Evolutionary conservation across 2,888 invertebrate genomes (phyloP), one percentile per base, ranked within the genome.

Genomic region (Lottia gigantea): DNA sequence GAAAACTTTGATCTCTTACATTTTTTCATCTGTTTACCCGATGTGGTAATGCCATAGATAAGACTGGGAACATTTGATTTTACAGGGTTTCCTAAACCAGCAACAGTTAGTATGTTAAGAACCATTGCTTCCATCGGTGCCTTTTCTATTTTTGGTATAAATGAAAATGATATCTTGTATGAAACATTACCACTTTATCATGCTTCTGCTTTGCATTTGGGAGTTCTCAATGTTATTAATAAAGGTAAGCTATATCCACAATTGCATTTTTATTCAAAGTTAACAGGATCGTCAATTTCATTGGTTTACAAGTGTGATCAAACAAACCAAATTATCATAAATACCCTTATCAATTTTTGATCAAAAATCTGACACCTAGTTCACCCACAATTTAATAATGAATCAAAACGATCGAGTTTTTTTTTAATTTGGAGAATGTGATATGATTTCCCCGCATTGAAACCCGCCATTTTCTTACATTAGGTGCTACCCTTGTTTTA

Each of bases 171-270:
- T 87, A 90, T 94, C 67, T 92, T 95, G 83, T 98, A 98, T 87
- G 94, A 94, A 1, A 94, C 96, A 0, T 91, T 98, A 87, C 98
- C 98, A 0, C 90, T 98, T 3, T 98, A 98, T 87, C 98, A 98
- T 87, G 95, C 97, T 0, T 95, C 96, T 0, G 97, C 95, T 1
- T 95, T 96, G 19, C 92, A 94, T 74, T 92, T 96, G 90, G 92
- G 94, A 11, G 90, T 94, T 0, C 76, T 72, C 63, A 69, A 74
- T 25, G 66, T 74, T 47, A 68, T 82, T 3, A 64, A 71, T 3
- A 62, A 65, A 74, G 83, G 83, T 81, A 70, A 66, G 71, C 97
- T 86, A 94, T 94, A 0, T 55, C 12, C 12, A 2, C 55, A 55
- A 55, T 23, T 4, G 6, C 11, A 40, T 40, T 40, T 31, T 31